A percentile compares a stretch with the other conserved stretches of the same genome.
phyloP scores from a whole-genome alignment of 2,113 vertebrate species.

The Sporophila hypoxantha region DNA sequence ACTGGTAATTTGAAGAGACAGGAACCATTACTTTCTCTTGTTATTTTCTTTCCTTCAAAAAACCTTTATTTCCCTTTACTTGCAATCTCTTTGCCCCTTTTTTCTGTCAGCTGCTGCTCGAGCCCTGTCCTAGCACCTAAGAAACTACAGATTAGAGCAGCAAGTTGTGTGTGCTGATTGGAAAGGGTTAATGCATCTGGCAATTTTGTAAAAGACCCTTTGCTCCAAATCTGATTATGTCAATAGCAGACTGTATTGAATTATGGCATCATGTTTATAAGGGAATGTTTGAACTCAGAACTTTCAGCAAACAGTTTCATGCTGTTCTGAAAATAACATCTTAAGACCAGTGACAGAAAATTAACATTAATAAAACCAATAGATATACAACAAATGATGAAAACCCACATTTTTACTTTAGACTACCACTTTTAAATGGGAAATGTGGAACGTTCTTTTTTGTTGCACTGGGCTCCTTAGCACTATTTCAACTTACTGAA shows the following conservation, averaged over 20 bases:
- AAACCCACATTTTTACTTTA: neutral
- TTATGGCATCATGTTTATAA: neutral
- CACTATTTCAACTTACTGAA: neutral
- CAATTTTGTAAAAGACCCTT: neutral
- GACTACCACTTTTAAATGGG: neutral
- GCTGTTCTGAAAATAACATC: neutral
- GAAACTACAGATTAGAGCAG: neutral
- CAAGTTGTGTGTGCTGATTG: neutral
- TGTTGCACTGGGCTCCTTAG: neutral
- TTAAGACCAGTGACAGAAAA: neutral
- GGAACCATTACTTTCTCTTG: constrained; percentile 53
- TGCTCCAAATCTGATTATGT: neutral
- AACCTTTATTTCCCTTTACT: constrained; percentile 22
- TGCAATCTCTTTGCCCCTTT: neutral
- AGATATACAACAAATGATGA: neutral
- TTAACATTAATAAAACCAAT: neutral
- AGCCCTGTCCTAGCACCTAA: neutral
- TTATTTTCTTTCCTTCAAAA: constrained; percentile 46
- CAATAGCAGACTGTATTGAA: neutral
- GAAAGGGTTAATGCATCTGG: neutral
- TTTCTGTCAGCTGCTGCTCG: constrained; percentile 15
- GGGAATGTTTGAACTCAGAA: neutral
- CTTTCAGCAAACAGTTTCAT: neutral
- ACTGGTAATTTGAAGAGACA: constrained; percentile 60
- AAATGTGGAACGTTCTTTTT: neutral